Base-by-base conservation (phyloP, 1,140 invertebrate genomes). In the Drosophila kurseongensis region DNA sequence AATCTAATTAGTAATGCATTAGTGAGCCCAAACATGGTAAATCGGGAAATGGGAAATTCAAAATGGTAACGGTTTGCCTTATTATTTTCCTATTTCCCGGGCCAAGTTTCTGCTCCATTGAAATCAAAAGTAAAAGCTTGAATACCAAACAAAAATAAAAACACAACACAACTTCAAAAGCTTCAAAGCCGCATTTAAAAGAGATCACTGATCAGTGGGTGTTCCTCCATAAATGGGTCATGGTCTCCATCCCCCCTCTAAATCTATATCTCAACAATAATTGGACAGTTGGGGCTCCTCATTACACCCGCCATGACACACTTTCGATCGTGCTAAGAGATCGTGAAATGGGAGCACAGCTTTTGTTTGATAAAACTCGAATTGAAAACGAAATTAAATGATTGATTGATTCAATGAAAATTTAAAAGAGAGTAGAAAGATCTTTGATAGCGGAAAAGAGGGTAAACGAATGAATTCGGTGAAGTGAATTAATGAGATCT, bases 301-400 rank as follows among this genome's bases (percentile, higher is more conserved):
- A 77, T 85, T 80, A 85, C 66, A 84, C 76, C 72, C 80, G 81
- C 80, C 52, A 68, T 84, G 80, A 83, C 80, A 80, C 61, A 83
- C 59, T 82, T 82, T 75, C 38, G 59, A 56, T 41, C 48, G 56
- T 76, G 65, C 54, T 42, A 45, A 54, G 59, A 81, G 81, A 72
- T 85, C 83, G 69, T 88, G 82, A 88, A 76, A 77, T 71, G 40
- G 45, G 69, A 67, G 52, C 57, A 80, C 61, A 62, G 56, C 42
- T 32, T 48, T 71, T 71, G 47, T 68, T 55, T 81, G 50, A 76
- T 56, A 52, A 72, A 76, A 55, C 41, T 67, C 9, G 41, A 54
- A 72, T 50, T 72, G 67, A 71, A 71, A 71, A 36, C 65, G 52
- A 71, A 72, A 68, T 40, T 35, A 14, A 68, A 55, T 71, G 68